Percentiles rank a stretch among this genome's conserved stretches.
Conservation (phyloP, 2,888 invertebrate species). For the Entomobrya proxima region DNA sequence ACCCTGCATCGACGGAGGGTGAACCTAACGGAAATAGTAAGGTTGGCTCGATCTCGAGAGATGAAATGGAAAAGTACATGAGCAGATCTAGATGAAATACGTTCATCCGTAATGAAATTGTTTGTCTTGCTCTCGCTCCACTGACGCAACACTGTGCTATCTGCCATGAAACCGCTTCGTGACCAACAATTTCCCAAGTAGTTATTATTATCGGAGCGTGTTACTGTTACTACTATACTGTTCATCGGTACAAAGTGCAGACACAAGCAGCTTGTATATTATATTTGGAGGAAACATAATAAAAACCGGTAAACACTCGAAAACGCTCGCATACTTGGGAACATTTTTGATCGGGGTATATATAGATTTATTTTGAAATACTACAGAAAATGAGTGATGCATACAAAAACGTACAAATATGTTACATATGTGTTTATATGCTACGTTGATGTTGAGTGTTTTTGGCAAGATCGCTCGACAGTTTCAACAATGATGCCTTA, state of each 20-base stretch:
- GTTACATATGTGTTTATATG: not conserved
- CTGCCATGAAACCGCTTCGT: conserved; percentile 48
- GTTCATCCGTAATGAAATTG: conserved; percentile 62
- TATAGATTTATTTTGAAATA: not conserved
- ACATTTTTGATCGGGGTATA: not conserved
- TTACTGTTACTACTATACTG: not conserved
- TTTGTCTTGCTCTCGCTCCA: conserved; percentile 59
- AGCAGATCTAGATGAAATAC: conserved; percentile 59
- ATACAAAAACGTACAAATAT: not conserved
- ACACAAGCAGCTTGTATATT: not conserved
- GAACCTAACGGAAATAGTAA: no score
- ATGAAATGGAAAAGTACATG: conserved; percentile 53
- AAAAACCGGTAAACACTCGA: not conserved
- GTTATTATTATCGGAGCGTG: not conserved
- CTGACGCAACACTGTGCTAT: conserved; percentile 53
- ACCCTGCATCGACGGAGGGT: no score
- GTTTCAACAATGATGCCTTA: not conserved
- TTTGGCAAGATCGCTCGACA: not conserved
- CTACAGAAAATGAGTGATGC: not conserved
- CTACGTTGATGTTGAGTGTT: no score
- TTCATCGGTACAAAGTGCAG: no score
- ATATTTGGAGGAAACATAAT: not conserved
- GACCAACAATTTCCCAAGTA: conserved; percentile 36
- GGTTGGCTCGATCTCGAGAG: conserved; percentile 10
- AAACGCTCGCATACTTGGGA: not conserved